These are phyloP conservation scores for Phyllotreta cruciferae DNA, from an alignment of 2,888 invertebrate species.

Conservation along the genomic window DNA sequence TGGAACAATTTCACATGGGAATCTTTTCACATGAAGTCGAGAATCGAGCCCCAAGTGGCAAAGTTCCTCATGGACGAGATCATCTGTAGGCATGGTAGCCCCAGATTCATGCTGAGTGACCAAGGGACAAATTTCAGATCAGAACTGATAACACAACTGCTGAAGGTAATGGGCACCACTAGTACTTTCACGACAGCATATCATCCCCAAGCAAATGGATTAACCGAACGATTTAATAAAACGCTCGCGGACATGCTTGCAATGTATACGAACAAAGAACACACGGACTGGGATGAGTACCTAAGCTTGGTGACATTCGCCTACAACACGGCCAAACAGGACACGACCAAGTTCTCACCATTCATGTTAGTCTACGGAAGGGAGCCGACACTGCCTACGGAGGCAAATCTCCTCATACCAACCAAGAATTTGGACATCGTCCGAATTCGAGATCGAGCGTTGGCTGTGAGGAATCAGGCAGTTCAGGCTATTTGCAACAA, in stretches of 20 bases:
- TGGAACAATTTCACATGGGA: conserved; percentile 15
- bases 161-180: too few relatives aligned
- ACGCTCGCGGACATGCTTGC: conserved; percentile 39
- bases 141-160: background rate
- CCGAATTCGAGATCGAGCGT: conserved; percentile 10
- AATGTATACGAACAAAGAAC: conserved; percentile 35
- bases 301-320: conserved; percentile 22
- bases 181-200: conserved; percentile 30
- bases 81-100: too few relatives aligned
- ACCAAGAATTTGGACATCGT: background rate
- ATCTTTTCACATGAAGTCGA: too few relatives aligned
- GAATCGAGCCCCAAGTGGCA: too few relatives aligned
- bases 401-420: conserved; percentile 1
- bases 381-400: conserved; percentile 26
- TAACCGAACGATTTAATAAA: conserved; percentile 42
- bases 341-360: conserved; percentile 22
- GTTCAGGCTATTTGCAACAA: background rate
- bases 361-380: conserved; percentile 13
- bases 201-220: conserved; percentile 34
- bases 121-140: background rate
- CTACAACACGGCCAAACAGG: conserved; percentile 28
- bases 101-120: background rate
- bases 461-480: conserved; percentile 19
- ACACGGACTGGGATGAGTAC: conserved; percentile 31
- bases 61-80: background rate